These are phyloP conservation scores for Bufotes viridis DNA, from an alignment of 2,797 vertebrate species.

Conservation along the genomic window DNA sequence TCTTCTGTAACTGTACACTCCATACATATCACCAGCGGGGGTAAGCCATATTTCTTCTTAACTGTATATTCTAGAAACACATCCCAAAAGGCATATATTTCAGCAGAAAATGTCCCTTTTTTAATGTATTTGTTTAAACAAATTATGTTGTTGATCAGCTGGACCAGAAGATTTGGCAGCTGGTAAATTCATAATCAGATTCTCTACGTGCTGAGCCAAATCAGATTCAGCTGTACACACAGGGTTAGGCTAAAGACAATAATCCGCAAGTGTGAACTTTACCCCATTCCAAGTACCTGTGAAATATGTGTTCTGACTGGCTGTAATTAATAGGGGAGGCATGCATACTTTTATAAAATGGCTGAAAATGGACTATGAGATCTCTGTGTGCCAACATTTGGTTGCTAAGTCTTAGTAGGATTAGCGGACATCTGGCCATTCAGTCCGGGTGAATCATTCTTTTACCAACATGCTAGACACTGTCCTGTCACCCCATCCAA, in stretches of 20 bases:
- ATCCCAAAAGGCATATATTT: constrained; percentile 16
- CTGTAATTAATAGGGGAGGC: not conserved
- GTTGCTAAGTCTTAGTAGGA: not conserved
- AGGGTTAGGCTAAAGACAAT: constrained; percentile 1
- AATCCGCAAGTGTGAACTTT: constrained; percentile 1
- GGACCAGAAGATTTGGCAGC: constrained; percentile 39
- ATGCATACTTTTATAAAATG: not conserved
- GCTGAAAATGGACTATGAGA: not conserved
- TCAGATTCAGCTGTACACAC: constrained; percentile 41
- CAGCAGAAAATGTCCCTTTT: constrained; percentile 10
- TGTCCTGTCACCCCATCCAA: not conserved
- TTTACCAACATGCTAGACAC: not conserved
- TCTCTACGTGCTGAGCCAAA: constrained; percentile 31
- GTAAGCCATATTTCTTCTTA: constrained; percentile 69
- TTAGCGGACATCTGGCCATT: not conserved
- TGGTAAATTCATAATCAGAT: constrained; percentile 40
- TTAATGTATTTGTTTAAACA: constrained; percentile 43
- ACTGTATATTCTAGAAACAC: not conserved
- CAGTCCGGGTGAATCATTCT: not conserved
- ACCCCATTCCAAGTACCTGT: not conserved
- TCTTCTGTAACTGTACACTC: constrained; percentile 90
- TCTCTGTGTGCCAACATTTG: not conserved
- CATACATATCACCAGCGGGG: constrained; percentile 84
- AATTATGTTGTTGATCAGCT: constrained; percentile 32
- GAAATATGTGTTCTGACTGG: not conserved